phyloP scores from a whole-genome alignment of 2,797 vertebrate species.

The Poliocrania exsul region DNA sequence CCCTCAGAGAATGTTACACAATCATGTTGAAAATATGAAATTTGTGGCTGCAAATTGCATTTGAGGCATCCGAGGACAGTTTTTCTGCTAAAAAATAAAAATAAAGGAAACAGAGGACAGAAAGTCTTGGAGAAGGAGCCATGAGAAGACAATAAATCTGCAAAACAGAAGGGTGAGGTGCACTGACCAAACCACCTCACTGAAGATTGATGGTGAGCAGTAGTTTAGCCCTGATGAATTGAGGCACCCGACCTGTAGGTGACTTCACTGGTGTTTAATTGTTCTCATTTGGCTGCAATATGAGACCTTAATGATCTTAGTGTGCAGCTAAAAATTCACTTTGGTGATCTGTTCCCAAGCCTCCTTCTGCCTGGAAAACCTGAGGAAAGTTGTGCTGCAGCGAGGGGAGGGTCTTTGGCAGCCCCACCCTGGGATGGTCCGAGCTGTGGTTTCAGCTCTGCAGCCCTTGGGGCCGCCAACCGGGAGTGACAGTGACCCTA shows the following conservation, averaged over 20 bases:
- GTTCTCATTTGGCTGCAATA: background rate
- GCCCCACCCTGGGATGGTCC: background rate
- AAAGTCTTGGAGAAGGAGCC: background rate
- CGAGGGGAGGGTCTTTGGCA: background rate
- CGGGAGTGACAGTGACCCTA: background rate
- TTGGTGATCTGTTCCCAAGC: background rate
- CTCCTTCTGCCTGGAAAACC: background rate
- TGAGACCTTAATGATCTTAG: background rate
- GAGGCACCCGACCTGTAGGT: background rate
- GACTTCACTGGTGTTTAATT: background rate
- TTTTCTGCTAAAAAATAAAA: background rate
- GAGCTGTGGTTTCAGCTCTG: background rate
- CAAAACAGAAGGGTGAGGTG: background rate
- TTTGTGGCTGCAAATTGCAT: background rate
- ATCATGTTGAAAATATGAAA: background rate
- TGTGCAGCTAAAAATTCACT: background rate
- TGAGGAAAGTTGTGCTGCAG: background rate
- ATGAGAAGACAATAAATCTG: background rate
- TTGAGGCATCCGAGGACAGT: background rate
- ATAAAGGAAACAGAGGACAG: background rate
- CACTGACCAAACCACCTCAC: rapidly evolving
- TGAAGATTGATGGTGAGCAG: background rate
- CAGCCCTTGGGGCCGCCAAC: background rate
- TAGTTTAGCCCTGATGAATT: background rate
- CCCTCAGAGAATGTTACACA: background rate